These are phyloP conservation scores for Pseudomyrmex gracilis DNA, from an alignment of 1,140 invertebrate genomes.

Conservation along the genomic window DNA sequence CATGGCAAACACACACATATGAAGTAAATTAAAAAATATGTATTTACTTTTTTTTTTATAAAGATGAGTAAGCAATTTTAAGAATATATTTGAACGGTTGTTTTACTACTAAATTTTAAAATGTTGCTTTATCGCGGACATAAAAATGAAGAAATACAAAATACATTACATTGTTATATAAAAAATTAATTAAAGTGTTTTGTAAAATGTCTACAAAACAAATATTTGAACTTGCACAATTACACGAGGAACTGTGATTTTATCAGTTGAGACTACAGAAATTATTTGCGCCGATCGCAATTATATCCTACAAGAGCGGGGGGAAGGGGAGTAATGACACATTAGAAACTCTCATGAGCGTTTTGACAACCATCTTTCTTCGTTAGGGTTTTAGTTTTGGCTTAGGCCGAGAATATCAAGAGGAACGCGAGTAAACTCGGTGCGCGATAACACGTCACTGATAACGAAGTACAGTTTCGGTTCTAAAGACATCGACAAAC, in stretches of 20 bases:
- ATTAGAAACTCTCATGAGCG: conserved; percentile 3
- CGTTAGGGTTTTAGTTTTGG: conserved; percentile 40
- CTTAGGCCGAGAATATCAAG: conserved; percentile 47
- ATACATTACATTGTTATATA: too few species aligned
- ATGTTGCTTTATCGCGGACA: too few species aligned
- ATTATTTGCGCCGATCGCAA: background rate
- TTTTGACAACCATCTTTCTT: conserved; percentile 17
- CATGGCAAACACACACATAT: background rate
- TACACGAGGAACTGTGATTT: background rate
- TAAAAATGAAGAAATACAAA: too few species aligned
- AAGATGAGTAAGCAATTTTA: too few species aligned
- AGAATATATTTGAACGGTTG: background rate
- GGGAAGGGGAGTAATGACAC: background rate
- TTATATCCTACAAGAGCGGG: background rate
- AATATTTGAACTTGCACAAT: background rate
- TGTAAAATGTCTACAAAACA: background rate
- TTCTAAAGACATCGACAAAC: conserved; percentile 66
- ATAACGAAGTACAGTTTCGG: conserved; percentile 61
- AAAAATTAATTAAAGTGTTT: too few species aligned
- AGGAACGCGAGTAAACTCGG: conserved; percentile 41
- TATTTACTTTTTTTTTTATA: too few species aligned
- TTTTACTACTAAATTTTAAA: background rate
- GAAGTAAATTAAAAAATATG: conserved; percentile 13
- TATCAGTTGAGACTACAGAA: background rate
- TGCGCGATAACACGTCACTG: conserved; percentile 36